A percentile compares a stretch with the other conserved stretches of the same genome.
Conservation (phyloP, 2,113 vertebrate species). For the Condylura cristata region DNA sequence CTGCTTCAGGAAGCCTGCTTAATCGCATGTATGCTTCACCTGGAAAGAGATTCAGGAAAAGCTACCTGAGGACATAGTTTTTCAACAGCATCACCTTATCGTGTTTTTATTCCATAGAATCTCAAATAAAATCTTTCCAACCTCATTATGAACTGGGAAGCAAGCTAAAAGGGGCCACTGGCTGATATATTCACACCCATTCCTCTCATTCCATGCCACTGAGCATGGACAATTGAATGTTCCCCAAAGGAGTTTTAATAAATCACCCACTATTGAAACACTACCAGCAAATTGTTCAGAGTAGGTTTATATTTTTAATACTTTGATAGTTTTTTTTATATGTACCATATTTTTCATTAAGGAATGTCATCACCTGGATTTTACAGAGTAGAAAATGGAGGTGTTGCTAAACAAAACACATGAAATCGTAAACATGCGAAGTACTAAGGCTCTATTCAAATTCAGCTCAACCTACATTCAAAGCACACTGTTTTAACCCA, state of each 20-base stretch:
- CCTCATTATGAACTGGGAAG: background rate
- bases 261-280: background rate
- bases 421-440: background rate
- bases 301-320: background rate
- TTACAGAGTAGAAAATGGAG: background rate
- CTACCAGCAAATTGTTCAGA: background rate
- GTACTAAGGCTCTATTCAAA: background rate
- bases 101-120: background rate
- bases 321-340: background rate
- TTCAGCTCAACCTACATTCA: background rate
- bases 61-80: background rate
- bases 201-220: background rate
- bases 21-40: slow-evolving; percentile 97
- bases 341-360: background rate
- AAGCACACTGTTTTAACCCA: background rate
- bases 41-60: slow-evolving; percentile 75
- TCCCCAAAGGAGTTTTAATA: background rate
- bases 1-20: slow-evolving; percentile 93
- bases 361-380: background rate
- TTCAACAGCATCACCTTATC: background rate
- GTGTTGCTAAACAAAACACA: background rate
- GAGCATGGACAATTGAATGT: background rate
- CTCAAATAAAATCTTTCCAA: no score
- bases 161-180: background rate
- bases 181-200: background rate